Evolutionary conservation across 2,113 vertebrate genomes (phyloP), one percentile per base, ranked within the genome.

Genomic region (Willisornis vidua): DNA sequence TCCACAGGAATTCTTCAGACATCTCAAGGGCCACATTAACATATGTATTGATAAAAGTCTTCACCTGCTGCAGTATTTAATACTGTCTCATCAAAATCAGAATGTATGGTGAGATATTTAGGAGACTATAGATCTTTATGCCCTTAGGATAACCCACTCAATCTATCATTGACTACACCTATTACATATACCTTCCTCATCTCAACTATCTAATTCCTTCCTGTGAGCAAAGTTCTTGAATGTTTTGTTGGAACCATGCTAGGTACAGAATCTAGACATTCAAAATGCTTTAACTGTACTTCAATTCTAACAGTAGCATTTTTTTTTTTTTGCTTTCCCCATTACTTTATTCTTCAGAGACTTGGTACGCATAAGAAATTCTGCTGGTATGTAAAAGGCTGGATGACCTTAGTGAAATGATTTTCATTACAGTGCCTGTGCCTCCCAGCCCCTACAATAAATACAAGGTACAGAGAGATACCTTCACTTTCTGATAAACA

Each of bases 31-130:
- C 61, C 77, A 87, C 31, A 83, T 96, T 94, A 91, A 82, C 81
- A 71, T 81, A 25, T 39, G 5, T 72, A 78, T 93, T 93, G 82
- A 93, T 83, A 66, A 46, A 95, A 91, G n/a, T 73, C 80, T 93
- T 91, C 87, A 89, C 83, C 84, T 90, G 81, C 33, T 62, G 51
- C 71, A 67, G 79, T 65, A 37, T 90, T 96, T 97, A 96, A 94
- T 61, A 85, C 55, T 37, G 22, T 20, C 55, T 70, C 85, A 85
- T 95, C 89, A 96, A 96, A 94, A 89, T 85, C 90, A 87, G 77
- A 95, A 71, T 75, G 86, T 75, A 73, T 72, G 76, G 46, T 81
- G 48, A 33, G 78, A 74, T 91, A 80, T 91, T 96, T 90, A 93
- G 76, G 86, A 96, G 66, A 68, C 49, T 76, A 84, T 90, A 91